Evolutionary conservation across 1,140 invertebrate genomes (phyloP).

Genomic region (Drosophila albomicans): DNA sequence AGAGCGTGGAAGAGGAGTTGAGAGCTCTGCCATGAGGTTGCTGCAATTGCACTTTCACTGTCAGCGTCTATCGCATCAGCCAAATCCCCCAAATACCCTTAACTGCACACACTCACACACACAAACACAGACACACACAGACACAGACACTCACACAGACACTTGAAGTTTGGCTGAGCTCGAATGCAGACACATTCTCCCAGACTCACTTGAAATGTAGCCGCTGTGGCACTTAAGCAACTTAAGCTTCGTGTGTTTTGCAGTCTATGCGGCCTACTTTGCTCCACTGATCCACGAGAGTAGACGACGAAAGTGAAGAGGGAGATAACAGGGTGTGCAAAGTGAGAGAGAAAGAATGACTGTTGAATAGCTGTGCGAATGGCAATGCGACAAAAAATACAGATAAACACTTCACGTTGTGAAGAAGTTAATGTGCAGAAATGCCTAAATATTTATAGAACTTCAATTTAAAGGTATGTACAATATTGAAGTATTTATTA

Average conservation of each 20-base stretch:
- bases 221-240: conserved; percentile 32
- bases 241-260: conserved; percentile 35
- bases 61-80: conserved; percentile 21
- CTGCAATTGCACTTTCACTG: not conserved
- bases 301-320: no score
- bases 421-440: no score
- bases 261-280: conserved; percentile 32
- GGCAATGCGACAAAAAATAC: no score
- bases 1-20: not conserved
- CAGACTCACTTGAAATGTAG: conserved; percentile 34
- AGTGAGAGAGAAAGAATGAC: no score
- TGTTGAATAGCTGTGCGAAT: no score
- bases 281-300: conserved; percentile 29
- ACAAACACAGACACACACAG: not conserved
- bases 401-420: no score
- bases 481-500: no score
- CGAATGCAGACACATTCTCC: conserved; percentile 10
- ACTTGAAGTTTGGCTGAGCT: conserved; percentile 8
- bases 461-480: no score
- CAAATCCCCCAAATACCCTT: conserved; percentile 23
- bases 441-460: no score
- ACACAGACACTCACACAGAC: not conserved
- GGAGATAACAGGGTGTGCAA: no score
- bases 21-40: not conserved
- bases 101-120: conserved; percentile 5